Evolutionary conservation across 2,113 vertebrate species (phyloP).

Genomic region (Sphaerodactylus townsendi): DNA sequence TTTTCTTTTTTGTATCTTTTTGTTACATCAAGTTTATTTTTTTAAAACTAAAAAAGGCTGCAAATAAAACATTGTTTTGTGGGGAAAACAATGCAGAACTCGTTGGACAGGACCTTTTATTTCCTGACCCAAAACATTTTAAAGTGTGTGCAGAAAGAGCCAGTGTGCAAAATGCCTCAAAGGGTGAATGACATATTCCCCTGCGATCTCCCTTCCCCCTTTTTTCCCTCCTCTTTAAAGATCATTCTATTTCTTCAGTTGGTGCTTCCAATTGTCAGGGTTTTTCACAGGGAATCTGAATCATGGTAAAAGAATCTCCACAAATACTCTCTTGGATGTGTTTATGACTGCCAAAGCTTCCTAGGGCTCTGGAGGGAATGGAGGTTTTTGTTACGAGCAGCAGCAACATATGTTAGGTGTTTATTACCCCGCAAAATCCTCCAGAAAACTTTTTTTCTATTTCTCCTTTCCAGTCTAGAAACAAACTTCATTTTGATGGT

Average conservation of each 20-base stretch:
- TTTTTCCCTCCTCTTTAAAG: neutral
- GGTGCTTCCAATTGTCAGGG: neutral
- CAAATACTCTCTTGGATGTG: neutral
- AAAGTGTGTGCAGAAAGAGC: no score
- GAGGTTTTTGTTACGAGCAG: neutral
- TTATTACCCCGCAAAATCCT: neutral
- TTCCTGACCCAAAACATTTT: no score
- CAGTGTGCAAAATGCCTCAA: no score
- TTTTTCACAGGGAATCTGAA: neutral
- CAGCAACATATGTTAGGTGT: neutral
- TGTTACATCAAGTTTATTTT: no score
- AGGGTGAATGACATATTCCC: no score
- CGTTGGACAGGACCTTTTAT: no score
- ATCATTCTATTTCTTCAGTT: neutral
- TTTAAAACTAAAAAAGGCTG: no score
- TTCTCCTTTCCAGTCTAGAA: neutral
- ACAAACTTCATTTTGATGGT: neutral
- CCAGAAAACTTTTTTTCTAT: neutral
- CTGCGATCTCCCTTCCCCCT: no score
- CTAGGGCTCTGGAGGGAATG: neutral
- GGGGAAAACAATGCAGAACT: no score
- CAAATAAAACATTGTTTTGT: no score
- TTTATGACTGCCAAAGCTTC: neutral
- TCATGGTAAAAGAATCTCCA: neutral
- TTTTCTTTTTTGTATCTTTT: no score